Conservation (phyloP, 2,113 vertebrate genomes). For the rabbit (Oryctolagus cuniculus) region DNA sequence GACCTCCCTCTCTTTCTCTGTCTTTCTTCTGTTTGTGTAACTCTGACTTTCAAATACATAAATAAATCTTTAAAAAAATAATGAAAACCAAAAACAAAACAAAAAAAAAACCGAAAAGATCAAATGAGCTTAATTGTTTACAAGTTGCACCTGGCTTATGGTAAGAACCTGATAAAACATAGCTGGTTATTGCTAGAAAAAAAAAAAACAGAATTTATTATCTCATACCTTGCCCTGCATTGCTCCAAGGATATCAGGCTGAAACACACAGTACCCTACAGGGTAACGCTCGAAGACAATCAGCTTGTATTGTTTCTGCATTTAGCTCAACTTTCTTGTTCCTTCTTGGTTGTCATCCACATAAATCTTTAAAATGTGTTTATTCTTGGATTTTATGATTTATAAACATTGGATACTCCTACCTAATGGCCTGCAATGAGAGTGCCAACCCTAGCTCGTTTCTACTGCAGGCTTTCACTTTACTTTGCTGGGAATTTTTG, state of each 20-base stretch:
- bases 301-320: background rate
- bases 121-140: no score
- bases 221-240: background rate
- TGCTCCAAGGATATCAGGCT: background rate
- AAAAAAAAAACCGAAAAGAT: no score
- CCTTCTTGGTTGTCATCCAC: background rate
- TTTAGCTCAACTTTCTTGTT: no score
- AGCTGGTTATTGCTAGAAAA: background rate
- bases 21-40: no score
- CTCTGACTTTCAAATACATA: no score
- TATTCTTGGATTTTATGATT: background rate
- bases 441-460: background rate
- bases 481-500: background rate
- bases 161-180: no score
- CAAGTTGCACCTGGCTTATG: no score
- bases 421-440: background rate
- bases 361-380: no score
- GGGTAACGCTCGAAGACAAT: accelerated
- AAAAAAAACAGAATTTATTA: no score
- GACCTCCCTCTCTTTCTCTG: no score
- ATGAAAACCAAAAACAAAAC: no score
- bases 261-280: background rate
- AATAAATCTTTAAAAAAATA: no score
- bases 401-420: background rate
- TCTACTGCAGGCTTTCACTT: background rate